Percentiles rank a stretch among this genome's conserved stretches.
phyloP scores from a whole-genome alignment of 2,888 invertebrate genomes.

The Acrobasis repandana region DNA sequence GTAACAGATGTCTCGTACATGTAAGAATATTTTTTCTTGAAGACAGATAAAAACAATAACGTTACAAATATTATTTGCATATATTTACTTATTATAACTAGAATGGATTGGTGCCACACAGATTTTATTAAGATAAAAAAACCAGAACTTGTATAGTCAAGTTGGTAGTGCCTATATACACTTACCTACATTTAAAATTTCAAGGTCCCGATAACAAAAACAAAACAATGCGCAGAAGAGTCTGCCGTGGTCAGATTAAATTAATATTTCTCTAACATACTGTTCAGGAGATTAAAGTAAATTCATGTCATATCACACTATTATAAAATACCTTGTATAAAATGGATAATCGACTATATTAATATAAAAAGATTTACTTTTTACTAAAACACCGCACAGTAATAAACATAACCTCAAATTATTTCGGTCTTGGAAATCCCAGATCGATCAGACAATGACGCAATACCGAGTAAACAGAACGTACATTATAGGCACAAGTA shows the following conservation, averaged over 20 bases:
- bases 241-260: too few relatives aligned
- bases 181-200: background rate
- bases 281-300: background rate
- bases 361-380: background rate
- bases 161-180: background rate
- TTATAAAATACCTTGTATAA: too few relatives aligned
- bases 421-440: constrained; percentile 4
- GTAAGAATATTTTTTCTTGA: too few relatives aligned
- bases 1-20: too few relatives aligned
- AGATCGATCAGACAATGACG: constrained; percentile 11
- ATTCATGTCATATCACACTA: background rate
- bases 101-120: too few relatives aligned
- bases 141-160: too few relatives aligned
- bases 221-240: background rate
- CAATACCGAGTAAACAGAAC: background rate
- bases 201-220: background rate
- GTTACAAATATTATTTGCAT: too few relatives aligned
- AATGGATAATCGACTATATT: background rate
- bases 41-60: too few relatives aligned
- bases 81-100: too few relatives aligned
- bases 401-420: constrained; percentile 16
- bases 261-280: background rate
- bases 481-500: background rate
- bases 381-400: constrained; percentile 1
- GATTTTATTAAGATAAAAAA: too few relatives aligned